Evolutionary conservation across 1,140 invertebrate species (phyloP).

Genomic region (Heliconius congener): DNA sequence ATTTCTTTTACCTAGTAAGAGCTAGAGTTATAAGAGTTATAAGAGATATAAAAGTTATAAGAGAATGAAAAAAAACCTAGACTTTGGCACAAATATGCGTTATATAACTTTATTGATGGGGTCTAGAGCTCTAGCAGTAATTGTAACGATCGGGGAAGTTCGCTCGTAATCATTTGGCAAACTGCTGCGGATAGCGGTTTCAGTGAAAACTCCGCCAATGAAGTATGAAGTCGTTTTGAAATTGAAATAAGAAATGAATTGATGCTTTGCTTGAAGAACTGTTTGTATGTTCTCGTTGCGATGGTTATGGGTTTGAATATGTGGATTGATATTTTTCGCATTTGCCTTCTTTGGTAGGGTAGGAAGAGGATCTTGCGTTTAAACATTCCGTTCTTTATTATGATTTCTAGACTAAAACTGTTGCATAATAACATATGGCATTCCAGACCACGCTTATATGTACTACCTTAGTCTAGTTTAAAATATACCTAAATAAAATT

Average conservation of each 20-base stretch:
- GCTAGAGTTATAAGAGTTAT: background rate
- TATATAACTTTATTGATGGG: background rate
- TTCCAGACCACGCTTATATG: too few relatives aligned
- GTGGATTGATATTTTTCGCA: too few relatives aligned
- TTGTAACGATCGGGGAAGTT: background rate
- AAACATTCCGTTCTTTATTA: too few relatives aligned
- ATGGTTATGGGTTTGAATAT: too few relatives aligned
- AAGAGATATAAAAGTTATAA: background rate
- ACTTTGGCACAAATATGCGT: background rate
- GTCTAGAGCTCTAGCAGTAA: background rate
- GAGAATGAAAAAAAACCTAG: background rate
- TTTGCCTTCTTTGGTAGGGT: too few relatives aligned
- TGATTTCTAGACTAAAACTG: too few relatives aligned
- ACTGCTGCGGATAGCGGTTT: background rate
- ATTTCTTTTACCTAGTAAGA: too few relatives aligned
- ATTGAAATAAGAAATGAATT: background rate
- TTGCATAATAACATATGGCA: too few relatives aligned
- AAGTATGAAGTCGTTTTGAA: background rate
- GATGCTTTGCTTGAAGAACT: too few relatives aligned
- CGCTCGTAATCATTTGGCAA: background rate
- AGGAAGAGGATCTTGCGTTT: too few relatives aligned
- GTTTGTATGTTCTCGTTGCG: background rate
- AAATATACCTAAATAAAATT: too few relatives aligned
- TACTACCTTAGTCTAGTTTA: too few relatives aligned
- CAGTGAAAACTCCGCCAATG: background rate